phyloP scores from a whole-genome alignment of 2,797 vertebrate species.

The Amphiprion clarkii region DNA sequence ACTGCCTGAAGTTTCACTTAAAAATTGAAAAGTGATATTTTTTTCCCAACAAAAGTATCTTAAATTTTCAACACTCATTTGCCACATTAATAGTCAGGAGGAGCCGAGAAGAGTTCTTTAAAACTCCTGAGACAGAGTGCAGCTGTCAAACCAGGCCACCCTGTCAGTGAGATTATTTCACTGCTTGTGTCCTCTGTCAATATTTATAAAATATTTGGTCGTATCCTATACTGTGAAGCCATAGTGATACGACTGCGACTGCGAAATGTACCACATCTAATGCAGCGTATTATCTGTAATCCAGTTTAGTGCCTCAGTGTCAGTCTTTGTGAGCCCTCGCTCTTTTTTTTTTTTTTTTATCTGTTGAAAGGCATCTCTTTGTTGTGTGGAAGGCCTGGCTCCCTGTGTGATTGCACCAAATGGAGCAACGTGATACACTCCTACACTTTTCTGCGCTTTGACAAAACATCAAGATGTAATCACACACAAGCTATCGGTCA shows the following conservation, averaged over 20 bases:
- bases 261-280: conserved; percentile 48
- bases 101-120: conserved; percentile 6
- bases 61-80: conserved; percentile 19
- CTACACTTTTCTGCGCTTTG: conserved; percentile 58
- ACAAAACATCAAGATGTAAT: conserved; percentile 61
- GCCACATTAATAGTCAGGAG: conserved; percentile 4
- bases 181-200: conserved; percentile 36
- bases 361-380: conserved; percentile 49
- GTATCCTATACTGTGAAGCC: conserved; percentile 1
- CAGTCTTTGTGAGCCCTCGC: conserved; percentile 20
- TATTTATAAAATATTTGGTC: conserved; percentile 38
- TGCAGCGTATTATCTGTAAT: conserved; percentile 39
- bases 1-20: conserved; percentile 26
- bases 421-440: conserved; percentile 54
- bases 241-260: conserved; percentile 18
- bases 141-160: conserved; percentile 28
- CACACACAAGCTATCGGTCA: conserved; percentile 43
- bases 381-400: conserved; percentile 56
- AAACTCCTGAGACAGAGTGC: not conserved
- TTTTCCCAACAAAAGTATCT: conserved; percentile 6
- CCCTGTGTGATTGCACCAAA: conserved; percentile 41
- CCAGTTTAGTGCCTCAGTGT: conserved; percentile 38
- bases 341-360: conserved; percentile 6
- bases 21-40: conserved; percentile 19
- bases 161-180: conserved; percentile 25